phyloP scores from a whole-genome alignment of 2,797 vertebrate species.

The Argyrosomus regius region DNA sequence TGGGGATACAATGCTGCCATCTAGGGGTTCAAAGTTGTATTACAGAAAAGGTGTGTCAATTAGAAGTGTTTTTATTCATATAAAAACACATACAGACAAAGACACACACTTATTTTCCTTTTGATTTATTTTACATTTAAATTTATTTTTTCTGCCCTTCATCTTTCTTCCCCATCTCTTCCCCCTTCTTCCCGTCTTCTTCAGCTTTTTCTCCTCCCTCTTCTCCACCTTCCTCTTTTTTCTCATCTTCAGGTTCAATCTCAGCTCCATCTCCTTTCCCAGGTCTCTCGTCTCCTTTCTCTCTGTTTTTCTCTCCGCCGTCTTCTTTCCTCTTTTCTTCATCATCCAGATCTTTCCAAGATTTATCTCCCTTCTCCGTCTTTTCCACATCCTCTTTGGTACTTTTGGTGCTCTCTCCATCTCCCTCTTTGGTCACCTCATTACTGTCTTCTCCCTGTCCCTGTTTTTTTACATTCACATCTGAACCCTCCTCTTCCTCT shows the following conservation, averaged over 20 bases:
- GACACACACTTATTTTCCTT: background rate
- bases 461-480: conserved; percentile 28
- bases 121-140: background rate
- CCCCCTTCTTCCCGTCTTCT: conserved; percentile 8
- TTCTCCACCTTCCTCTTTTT: conserved; percentile 22
- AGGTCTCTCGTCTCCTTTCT: conserved; percentile 54
- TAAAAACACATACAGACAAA: background rate
- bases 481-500: conserved; percentile 56
- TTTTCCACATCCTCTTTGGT: conserved; percentile 63
- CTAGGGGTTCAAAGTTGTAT: conserved; percentile 21
- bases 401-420: conserved; percentile 70
- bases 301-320: conserved; percentile 23
- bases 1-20: conserved; percentile 37
- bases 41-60: background rate
- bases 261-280: conserved; percentile 72
- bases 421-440: conserved; percentile 66
- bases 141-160: background rate
- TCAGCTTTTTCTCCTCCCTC: conserved; percentile 12
- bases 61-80: conserved; percentile 3
- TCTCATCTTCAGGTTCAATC: conserved; percentile 38
- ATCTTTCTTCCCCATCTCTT: background rate
- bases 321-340: conserved; percentile 27
- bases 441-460: conserved; percentile 34
- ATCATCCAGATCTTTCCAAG: conserved; percentile 21
- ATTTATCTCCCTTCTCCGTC: conserved; percentile 32